Evolutionary conservation across 2,113 vertebrate genomes (phyloP), one percentile per base, ranked within the genome.

Genomic region (Lethenteron reissneri): DNA sequence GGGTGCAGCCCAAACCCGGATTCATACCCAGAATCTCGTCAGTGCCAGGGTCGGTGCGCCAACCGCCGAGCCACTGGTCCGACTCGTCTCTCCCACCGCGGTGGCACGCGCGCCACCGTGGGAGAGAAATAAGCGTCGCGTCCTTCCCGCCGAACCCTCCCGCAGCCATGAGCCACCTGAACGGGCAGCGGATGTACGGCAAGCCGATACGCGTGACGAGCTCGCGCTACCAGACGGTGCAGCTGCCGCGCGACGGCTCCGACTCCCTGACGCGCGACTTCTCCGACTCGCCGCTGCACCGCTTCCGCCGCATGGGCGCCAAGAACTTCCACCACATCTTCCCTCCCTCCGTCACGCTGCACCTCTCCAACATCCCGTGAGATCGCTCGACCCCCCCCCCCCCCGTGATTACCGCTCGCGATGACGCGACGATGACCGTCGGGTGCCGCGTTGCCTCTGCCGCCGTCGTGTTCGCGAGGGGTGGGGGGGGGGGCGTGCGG

Each of bases 321-420:
- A 96, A 96, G 83, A 96, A 96, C 76, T 96, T 95, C 74, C 92
- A 95, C 76, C 95, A 97, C 78, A 97, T 97, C 78, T 97, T 96
- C 69, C 92, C 92, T 70, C 91, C 88, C 1, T 88, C 85, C 73
- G 84, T 82, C 56, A 89, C 85, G 95, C 92, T 75, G 88, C 88
- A 76, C 95, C 91, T 2, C 88, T 95, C 92, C 75, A 97, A 97
- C 80, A 88, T 97, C 81, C 91, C 89, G 92, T 97, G 79, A 88
- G 92, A 88, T 75, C 1, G 73, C 12, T 17, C 57, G 58, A 56
- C 9, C 57, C 57, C 59, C 57, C 15, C 4, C 7, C 41, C 59
- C 56, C 25, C 72, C 70, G 15, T 72, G 56, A 70, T 69, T 14
- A 71, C 72, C 74, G 70, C 7, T 57, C 19, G 14, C 14, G 62